phyloP scores from a whole-genome alignment of 1,140 invertebrate species.

The Diachasmimorpha longicaudata region DNA sequence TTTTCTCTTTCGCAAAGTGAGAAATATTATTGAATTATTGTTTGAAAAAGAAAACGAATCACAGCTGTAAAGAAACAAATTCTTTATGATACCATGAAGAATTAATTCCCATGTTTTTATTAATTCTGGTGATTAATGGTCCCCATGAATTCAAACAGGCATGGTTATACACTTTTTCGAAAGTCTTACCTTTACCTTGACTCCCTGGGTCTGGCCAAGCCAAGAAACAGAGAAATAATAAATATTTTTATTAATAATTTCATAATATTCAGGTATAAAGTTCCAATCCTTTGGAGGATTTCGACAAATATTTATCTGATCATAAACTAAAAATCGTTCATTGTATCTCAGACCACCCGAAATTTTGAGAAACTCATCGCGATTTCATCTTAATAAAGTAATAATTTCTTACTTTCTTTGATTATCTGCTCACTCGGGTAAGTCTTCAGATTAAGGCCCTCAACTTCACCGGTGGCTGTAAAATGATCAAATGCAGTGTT shows the following conservation, averaged over 20 bases:
- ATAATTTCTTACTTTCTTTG: slow-evolving; percentile 75
- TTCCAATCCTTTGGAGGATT: neutral
- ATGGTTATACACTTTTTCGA: slow-evolving; percentile 10
- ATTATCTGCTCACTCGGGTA: slow-evolving; percentile 79
- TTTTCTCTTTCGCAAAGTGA: too few species aligned
- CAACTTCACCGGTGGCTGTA: slow-evolving; percentile 15
- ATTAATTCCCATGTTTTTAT: neutral
- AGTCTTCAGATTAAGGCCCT: slow-evolving; percentile 70
- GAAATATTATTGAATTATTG: too few species aligned
- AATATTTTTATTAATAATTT: slow-evolving; percentile 42
- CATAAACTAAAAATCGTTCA: too few species aligned
- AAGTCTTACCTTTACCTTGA: slow-evolving; percentile 51
- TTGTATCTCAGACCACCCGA: too few species aligned
- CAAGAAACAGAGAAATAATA: slow-evolving; percentile 51
- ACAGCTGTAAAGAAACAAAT: neutral
- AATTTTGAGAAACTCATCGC: neutral
- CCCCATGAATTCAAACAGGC: slow-evolving; percentile 33
- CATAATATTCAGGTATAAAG: neutral
- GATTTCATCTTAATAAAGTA: neutral
- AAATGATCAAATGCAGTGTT: slow-evolving; percentile 11
- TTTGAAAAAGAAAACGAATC: neutral
- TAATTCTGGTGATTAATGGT: neutral
- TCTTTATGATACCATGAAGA: neutral
- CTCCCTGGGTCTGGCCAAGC: slow-evolving; percentile 51
- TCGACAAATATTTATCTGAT: too few species aligned